These are phyloP conservation scores for Zingel zingel DNA, from an alignment of 2,113 vertebrate species.

Conservation along the genomic window DNA sequence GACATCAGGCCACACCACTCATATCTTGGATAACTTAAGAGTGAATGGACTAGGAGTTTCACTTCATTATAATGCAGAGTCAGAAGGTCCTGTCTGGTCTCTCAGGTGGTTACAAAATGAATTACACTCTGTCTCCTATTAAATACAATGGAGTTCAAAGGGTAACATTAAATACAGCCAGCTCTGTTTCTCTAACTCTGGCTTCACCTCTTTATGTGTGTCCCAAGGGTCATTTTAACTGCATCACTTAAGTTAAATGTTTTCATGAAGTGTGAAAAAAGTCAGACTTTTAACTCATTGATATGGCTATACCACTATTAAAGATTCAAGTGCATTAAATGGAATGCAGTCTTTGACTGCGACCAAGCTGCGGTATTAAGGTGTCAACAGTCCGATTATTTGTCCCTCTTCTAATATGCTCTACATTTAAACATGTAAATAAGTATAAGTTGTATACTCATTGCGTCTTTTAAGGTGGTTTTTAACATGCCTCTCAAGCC, in stretches of 20 bases:
- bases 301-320: neutral
- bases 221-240: slow-evolving; percentile 40
- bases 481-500: neutral
- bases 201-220: neutral
- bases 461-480: neutral
- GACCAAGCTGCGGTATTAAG: neutral
- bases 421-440: slow-evolving; percentile 16
- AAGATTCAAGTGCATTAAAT: neutral
- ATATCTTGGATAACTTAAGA: slow-evolving; percentile 15
- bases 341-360: neutral
- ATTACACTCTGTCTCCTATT: slow-evolving; percentile 60
- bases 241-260: slow-evolving; percentile 9
- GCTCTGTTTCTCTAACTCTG: slow-evolving; percentile 24
- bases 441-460: neutral
- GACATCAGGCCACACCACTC: slow-evolving; percentile 17
- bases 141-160: slow-evolving; percentile 57
- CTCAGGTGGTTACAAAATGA: slow-evolving; percentile 64
- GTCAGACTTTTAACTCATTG: slow-evolving; percentile 18
- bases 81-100: slow-evolving; percentile 58
- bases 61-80: slow-evolving; percentile 62
- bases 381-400: neutral
- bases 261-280: slow-evolving; percentile 19
- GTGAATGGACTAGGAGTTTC: slow-evolving; percentile 35
- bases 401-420: neutral
- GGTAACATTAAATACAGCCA: slow-evolving; percentile 61